Conservation (phyloP, 2,888 invertebrate genomes). For the Gandaritis pyraliata region DNA sequence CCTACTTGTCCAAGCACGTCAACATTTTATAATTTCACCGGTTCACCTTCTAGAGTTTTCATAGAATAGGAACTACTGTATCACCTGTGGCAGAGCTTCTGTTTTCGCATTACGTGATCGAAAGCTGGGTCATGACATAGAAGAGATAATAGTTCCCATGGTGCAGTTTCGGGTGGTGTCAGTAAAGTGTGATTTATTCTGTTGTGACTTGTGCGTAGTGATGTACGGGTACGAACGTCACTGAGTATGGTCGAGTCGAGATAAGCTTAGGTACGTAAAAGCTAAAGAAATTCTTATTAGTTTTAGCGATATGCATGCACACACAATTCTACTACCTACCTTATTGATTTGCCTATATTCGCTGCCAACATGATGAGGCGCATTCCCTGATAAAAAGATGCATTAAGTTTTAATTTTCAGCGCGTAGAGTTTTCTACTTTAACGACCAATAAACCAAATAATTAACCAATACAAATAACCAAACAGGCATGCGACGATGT, state of each 20-base stretch:
- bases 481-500: not conserved
- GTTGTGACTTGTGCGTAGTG: constrained; percentile 21
- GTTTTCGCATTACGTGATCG: constrained; percentile 39
- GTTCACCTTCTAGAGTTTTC: constrained; percentile 13
- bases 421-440: too few relatives aligned
- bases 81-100: constrained; percentile 20
- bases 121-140: constrained; percentile 35
- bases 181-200: constrained; percentile 9
- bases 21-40: not conserved
- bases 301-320: too few relatives aligned
- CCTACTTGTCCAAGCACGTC: not conserved
- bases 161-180: constrained; percentile 18
- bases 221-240: constrained; percentile 9
- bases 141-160: constrained; percentile 12
- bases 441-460: not conserved
- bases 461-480: constrained; percentile 1
- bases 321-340: too few relatives aligned
- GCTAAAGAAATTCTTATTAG: too few relatives aligned
- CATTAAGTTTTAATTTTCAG: too few relatives aligned
- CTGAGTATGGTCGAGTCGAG: too few relatives aligned
- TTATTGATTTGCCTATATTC: too few relatives aligned
- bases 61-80: not conserved
- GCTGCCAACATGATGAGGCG: too few relatives aligned
- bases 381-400: too few relatives aligned
- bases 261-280: too few relatives aligned